A percentile compares a stretch with the other conserved stretches of the same genome.
phyloP scores from a whole-genome alignment of 2,888 invertebrate species.

The Priapulus caudatus region DNA sequence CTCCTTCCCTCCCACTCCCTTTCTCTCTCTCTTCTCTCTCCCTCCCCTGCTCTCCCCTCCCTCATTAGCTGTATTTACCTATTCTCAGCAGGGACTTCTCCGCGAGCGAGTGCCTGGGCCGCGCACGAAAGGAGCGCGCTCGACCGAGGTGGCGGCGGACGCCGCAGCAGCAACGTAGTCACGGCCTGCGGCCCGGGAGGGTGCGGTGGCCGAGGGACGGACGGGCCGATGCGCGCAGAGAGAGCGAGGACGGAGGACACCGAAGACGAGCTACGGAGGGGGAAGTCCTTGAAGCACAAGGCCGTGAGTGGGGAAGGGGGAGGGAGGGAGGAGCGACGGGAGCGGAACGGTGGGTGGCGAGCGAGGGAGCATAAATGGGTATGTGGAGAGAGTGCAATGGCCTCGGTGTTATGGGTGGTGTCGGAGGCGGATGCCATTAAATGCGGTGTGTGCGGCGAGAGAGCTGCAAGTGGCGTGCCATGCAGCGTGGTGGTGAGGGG shows the following conservation, averaged over 20 bases:
- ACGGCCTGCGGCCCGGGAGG: background rate
- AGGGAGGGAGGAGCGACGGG: too few species aligned
- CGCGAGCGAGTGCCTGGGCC: background rate
- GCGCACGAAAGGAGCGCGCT: background rate
- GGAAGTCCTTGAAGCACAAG: background rate
- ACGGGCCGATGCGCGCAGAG: background rate
- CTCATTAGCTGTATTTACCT: background rate
- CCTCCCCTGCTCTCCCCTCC: constrained; percentile 1
- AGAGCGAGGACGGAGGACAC: background rate
- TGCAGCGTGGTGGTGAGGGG: too few species aligned
- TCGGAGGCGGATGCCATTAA: too few species aligned
- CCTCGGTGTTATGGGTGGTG: too few species aligned
- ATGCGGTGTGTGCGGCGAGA: too few species aligned
- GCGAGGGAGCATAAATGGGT: too few species aligned
- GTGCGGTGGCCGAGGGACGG: background rate
- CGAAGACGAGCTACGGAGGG: background rate
- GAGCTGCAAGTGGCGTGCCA: too few species aligned
- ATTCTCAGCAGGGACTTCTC: background rate
- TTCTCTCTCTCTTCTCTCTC: background rate
- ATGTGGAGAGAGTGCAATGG: too few species aligned
- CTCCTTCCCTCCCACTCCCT: too few species aligned
- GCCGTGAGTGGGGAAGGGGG: too few species aligned
- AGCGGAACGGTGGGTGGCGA: too few species aligned
- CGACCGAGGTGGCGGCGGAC: background rate
- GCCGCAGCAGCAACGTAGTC: background rate